Evolutionary conservation across 2,797 vertebrate species (phyloP).

Genomic region (Dendrocincla tyrannina): DNA sequence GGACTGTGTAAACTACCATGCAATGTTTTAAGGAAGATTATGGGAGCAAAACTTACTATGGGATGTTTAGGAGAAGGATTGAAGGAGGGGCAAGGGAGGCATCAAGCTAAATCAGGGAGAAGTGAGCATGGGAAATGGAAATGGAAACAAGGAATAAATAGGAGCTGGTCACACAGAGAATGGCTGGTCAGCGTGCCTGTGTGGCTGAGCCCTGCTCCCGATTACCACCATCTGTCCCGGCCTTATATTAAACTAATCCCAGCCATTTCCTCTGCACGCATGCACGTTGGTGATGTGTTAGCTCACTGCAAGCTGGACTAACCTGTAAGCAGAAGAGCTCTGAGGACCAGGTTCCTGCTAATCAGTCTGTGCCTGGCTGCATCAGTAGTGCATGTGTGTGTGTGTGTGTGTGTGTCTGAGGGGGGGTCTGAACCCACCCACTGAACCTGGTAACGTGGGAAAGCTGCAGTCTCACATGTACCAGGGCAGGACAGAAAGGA

Average conservation of each 20-base stretch:
- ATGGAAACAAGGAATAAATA: background rate
- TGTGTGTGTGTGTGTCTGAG: background rate
- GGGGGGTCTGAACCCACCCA: background rate
- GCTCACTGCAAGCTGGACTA: background rate
- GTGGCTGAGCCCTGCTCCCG: background rate
- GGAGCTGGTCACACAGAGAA: background rate
- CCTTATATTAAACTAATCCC: background rate
- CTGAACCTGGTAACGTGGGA: background rate
- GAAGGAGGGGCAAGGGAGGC: background rate
- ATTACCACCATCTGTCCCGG: background rate
- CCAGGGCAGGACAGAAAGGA: background rate
- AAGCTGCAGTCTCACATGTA: background rate
- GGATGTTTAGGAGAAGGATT: background rate
- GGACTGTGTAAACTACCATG: accelerated
- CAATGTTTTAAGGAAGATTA: background rate
- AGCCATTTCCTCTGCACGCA: accelerated
- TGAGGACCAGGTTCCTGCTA: background rate
- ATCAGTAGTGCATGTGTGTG: accelerated
- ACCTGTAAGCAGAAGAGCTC: background rate
- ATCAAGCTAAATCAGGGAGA: background rate
- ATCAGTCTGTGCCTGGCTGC: accelerated
- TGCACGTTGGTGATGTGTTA: accelerated
- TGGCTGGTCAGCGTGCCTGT: background rate
- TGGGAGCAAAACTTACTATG: background rate
- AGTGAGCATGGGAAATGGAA: background rate